These are phyloP conservation scores for Micronycteris hirsuta DNA, from an alignment of 2,113 vertebrate species.

Conservation along the genomic window DNA sequence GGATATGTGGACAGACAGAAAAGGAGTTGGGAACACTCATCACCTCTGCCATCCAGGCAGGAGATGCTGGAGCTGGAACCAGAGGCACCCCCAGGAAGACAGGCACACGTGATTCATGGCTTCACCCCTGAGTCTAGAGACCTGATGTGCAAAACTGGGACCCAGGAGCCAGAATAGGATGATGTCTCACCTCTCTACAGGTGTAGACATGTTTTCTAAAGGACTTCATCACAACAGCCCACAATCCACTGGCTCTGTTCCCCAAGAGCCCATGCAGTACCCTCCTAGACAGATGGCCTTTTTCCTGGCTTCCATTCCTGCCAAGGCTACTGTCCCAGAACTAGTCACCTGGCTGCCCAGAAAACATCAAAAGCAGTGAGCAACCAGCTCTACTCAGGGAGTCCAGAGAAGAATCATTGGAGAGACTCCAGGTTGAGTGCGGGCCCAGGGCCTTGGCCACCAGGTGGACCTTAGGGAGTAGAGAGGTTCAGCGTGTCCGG, in stretches of 20 bases:
- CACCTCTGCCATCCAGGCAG: not conserved
- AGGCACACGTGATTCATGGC: not conserved
- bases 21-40: not conserved
- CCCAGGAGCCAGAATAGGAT: not conserved
- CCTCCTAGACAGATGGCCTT: not conserved
- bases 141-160: not conserved
- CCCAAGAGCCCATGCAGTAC: not conserved
- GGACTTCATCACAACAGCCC: not conserved
- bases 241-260: not conserved
- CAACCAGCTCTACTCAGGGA: not conserved
- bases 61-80: not conserved
- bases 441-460: not conserved
- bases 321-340: not conserved
- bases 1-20: not conserved
- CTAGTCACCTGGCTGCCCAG: not conserved
- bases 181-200: not conserved
- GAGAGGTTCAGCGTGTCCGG: not conserved
- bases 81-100: not conserved
- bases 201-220: not conserved
- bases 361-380: not conserved
- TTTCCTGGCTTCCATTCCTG: not conserved
- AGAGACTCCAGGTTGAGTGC: not conserved
- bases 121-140: not conserved
- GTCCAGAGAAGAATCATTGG: not conserved
- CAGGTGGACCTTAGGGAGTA: not conserved